Evolutionary conservation across 2,888 invertebrate species (phyloP), one percentile per base, ranked within the genome.

Genomic region (Argyresthia albistria): DNA sequence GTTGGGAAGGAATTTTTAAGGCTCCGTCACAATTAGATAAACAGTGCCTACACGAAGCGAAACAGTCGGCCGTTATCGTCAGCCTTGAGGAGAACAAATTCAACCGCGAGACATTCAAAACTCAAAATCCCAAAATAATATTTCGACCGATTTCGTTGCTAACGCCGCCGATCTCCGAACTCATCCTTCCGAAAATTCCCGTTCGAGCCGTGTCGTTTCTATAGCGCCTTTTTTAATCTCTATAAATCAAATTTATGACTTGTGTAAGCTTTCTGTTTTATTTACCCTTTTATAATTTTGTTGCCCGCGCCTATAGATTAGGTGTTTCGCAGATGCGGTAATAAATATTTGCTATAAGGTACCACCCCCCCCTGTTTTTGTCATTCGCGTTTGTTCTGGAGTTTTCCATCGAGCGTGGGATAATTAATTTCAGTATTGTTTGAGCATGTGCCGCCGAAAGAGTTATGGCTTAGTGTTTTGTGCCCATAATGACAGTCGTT

Each of bases 181-280:
- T 76, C 86, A 81, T 84, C 83, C 82, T 80, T 80, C 81, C 83
- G 80, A 84, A 83, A 82, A 84, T 83, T 81, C 83, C 80, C 82
- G 84, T 82, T 83, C 81, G 81, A 84, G 82, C 84, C 78, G 78
- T n/a, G n/a, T 80, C 43, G 80, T 14, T 81, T 81, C 83, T 81
- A 84, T 83, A 82, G 84, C 86, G 82, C 83, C 86, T 87, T 87
- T 87, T 87, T 87, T 87, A 87, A 87, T 87, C 87, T 87, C 87
- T 81, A 87, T 87, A 87, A 87, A 87, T 87, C 86, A 87, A 84
- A 86, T 87, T 86, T 87, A 87, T 87, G 87, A 87, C 81, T 87
- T 86, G 86, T 86, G 84, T 86, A 86, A 86, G 87, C 87, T 86
- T 82, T 82, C 82, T 86, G 86, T 86, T 86, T 84, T 87, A 87